Percentiles rank a stretch among this genome's conserved stretches.
phyloP scores from a whole-genome alignment of 2,888 invertebrate species.

The Cephus pygmeus region DNA sequence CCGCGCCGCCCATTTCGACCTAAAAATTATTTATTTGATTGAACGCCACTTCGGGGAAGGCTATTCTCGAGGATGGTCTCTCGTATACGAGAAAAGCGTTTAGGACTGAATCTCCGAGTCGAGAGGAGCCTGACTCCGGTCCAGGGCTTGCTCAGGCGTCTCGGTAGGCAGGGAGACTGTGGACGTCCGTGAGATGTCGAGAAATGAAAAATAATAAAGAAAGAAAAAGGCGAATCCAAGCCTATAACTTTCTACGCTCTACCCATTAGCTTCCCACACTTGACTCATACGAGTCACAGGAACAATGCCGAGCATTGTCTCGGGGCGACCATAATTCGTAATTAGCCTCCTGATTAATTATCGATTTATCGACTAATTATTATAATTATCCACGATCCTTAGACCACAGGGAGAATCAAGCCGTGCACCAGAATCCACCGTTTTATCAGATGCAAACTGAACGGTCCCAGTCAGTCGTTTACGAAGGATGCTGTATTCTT shows the following conservation, averaged over 20 bases:
- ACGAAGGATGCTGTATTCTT: not conserved
- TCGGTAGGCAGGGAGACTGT: not conserved
- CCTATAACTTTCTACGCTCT: slow-evolving; percentile 50
- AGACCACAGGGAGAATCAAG: not conserved
- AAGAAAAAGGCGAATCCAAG: slow-evolving; percentile 31
- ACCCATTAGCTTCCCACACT: slow-evolving; percentile 60
- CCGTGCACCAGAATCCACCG: slow-evolving; percentile 2
- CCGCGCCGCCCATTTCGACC: slow-evolving; percentile 48
- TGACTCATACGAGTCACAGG: slow-evolving; percentile 34
- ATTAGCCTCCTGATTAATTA: slow-evolving; percentile 62
- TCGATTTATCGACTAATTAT: slow-evolving; percentile 62
- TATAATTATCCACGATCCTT: slow-evolving; percentile 44
- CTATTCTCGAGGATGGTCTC: slow-evolving; percentile 31
- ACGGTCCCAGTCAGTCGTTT: not conserved
- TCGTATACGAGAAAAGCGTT: not conserved
- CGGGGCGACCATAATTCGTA: slow-evolving; percentile 54
- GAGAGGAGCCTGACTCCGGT: not conserved
- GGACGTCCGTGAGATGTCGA: not conserved
- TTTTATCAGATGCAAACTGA: not conserved
- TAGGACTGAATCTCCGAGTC: not conserved
- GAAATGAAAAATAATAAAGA: not conserved
- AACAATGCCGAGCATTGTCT: slow-evolving; percentile 58
- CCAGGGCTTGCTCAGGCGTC: not conserved
- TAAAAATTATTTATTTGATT: slow-evolving; percentile 60
- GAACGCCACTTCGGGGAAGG: slow-evolving; percentile 50